Percentiles rank a stretch among this genome's conserved stretches.
Evolutionary conservation across 1,140 invertebrate genomes (phyloP).

Genomic region (Heliothis subflexa): DNA sequence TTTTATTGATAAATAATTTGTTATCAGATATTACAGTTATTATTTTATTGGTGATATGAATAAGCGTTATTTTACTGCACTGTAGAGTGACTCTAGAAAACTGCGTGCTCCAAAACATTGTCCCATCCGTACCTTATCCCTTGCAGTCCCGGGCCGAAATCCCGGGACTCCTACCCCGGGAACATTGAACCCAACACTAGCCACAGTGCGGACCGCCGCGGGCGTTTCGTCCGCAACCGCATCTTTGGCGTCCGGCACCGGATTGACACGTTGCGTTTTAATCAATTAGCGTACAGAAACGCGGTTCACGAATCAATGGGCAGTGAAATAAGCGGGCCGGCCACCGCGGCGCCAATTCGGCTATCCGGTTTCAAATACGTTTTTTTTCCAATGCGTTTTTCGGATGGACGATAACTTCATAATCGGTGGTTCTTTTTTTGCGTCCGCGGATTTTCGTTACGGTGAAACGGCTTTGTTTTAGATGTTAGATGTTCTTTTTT

Average conservation of each 20-base stretch:
- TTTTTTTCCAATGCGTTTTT: slow-evolving; percentile 63
- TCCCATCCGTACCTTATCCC: too few species aligned
- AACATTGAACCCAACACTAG: slow-evolving; percentile 22
- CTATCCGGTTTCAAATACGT: slow-evolving; percentile 74
- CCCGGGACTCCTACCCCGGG: neutral
- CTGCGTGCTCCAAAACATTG: too few species aligned
- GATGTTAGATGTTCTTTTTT: slow-evolving; percentile 32
- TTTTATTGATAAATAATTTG: neutral
- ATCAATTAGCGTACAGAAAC: slow-evolving; percentile 81
- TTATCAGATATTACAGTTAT: too few species aligned
- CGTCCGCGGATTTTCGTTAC: slow-evolving; percentile 32
- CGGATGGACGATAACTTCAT: slow-evolving; percentile 60
- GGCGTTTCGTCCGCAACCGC: slow-evolving; percentile 53
- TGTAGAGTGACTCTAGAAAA: too few species aligned
- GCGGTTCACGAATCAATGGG: slow-evolving; percentile 76
- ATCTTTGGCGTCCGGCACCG: slow-evolving; percentile 65
- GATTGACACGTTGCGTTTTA: slow-evolving; percentile 83
- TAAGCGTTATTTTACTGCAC: too few species aligned
- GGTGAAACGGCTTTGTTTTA: slow-evolving; percentile 47
- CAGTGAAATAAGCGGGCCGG: slow-evolving; percentile 79
- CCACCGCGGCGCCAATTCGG: slow-evolving; percentile 73
- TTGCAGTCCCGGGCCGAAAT: neutral
- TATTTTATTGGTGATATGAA: too few species aligned
- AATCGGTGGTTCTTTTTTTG: slow-evolving; percentile 68
- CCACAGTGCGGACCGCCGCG: slow-evolving; percentile 44